Percentiles rank a stretch among this genome's conserved stretches.
These are phyloP conservation scores for Leiothrix lutea DNA, from an alignment of 2,113 vertebrate species.

Conservation along the genomic window DNA sequence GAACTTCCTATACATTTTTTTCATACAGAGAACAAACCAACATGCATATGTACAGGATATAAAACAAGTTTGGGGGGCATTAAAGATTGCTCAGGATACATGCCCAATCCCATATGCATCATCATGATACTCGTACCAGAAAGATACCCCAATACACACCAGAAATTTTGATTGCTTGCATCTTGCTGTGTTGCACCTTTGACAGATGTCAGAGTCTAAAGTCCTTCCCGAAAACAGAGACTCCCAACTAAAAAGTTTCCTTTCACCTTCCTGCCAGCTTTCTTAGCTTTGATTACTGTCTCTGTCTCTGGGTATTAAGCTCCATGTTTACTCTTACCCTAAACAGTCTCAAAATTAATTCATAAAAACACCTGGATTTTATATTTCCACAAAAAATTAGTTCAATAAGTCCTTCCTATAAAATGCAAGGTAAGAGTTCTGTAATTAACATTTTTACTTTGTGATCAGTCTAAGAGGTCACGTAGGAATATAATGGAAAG, in stretches of 20 bases:
- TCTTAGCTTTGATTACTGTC: background rate
- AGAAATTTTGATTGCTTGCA: background rate
- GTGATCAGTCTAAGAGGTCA: background rate
- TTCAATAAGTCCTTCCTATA: background rate
- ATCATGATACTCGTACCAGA: background rate
- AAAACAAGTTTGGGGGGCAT: background rate
- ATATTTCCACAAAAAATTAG: background rate
- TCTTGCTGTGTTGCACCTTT: background rate
- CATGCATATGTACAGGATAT: background rate
- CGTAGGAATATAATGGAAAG: background rate
- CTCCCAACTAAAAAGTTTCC: background rate
- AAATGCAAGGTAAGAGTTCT: background rate
- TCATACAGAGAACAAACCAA: background rate
- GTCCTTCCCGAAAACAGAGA: background rate
- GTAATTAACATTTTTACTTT: background rate
- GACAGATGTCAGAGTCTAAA: background rate
- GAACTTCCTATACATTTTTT: background rate
- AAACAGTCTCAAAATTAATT: background rate
- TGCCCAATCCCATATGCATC: rapidly evolving
- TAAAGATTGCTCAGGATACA: background rate
- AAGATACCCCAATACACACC: background rate
- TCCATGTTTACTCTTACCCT: background rate
- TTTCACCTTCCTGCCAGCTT: background rate
- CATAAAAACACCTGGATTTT: background rate
- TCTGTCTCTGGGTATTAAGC: background rate